Evolutionary conservation across 2,113 vertebrate genomes (phyloP), one percentile per base, ranked within the genome.

Genomic region (Epinephelus lanceolatus): DNA sequence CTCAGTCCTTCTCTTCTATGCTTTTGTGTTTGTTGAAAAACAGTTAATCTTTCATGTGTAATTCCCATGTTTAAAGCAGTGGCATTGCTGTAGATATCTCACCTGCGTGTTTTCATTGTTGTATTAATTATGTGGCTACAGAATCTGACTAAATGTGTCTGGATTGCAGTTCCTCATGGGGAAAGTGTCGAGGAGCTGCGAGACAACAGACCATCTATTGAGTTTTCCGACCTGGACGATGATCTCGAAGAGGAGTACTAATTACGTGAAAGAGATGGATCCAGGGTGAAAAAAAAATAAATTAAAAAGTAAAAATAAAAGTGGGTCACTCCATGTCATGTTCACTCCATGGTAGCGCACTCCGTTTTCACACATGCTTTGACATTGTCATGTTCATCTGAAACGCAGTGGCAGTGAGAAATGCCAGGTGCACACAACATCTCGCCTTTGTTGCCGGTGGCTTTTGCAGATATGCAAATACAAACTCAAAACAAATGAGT

Each of bases 101-200:
- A 30, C 30, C 30, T 60, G 4, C 45, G 15, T 15, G 0, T 74
- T 62, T 37, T 45, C 21, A 9, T 25, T 23, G 0, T n/a, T 21
- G 13, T 5, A 21, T 57, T 47, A 14, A 3, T 76, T 6, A 1
- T 21, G 9, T 7, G 57, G 62, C 52, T 8, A 5, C 21, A 30
- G 49, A 61, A 37, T 83, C 30, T 87, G 25, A 86, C 40, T 57
- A 15, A 0, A 15, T 62, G 65, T 93, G 76, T 92, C 25, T 94
- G 30, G 88, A 86, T 93, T 91, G 84, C 95, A 99, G 98, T 94
- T 93, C 96, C 97, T 57, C 96, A 95, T 47, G 96, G 96, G 52
- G 97, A 98, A 85, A 97, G 96, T 11, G 97, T 98, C 13, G 93
- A 92, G 27, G 94, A 95, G 89, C 94, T 83, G 88, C 83, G 0